phyloP scores from a whole-genome alignment of 2,113 vertebrate species.

The Mus musculus region GRCm39 chr10:8681001-8681500 shows the following conservation, averaged over 20 bases:
- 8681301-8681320: background rate
- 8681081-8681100: background rate
- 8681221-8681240: rapidly evolving
- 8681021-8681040: background rate
- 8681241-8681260: background rate
- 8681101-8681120: background rate
- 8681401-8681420: conserved; percentile 78
- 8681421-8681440: conserved; percentile 84
- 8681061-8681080: background rate
- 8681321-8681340: conserved; percentile 57
- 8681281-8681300: background rate
- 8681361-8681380: conserved; percentile 77
- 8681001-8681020: background rate
- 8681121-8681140: background rate
- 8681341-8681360: conserved; percentile 62
- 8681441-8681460: conserved; percentile 82
- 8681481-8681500: conserved; percentile 53
- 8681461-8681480: conserved; percentile 75
- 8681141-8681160: background rate
- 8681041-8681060: background rate
- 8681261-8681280: too few species aligned
- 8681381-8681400: conserved; percentile 88
- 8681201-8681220: background rate
- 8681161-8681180: background rate
- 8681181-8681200: background rate